Evolutionary conservation across 2,888 invertebrate genomes (phyloP).

Genomic region (Agrochola lota): DNA sequence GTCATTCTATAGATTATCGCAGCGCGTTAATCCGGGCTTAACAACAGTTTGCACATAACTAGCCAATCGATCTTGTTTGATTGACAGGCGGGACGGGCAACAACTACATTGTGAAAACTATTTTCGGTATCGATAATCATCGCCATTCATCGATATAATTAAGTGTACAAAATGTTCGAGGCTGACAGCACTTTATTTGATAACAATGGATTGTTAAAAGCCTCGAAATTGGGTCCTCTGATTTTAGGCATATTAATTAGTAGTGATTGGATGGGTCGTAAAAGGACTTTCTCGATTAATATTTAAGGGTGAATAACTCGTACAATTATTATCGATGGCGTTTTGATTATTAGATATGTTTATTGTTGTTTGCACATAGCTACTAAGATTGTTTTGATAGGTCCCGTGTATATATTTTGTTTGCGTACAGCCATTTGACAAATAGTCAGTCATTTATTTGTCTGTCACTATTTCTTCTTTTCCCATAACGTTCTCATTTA

Average conservation of each 20-base stretch:
- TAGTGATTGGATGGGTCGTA: conserved; percentile 40
- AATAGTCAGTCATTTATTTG: not conserved
- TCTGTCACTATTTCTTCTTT: not conserved
- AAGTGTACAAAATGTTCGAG: conserved; percentile 32
- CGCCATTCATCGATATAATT: conserved; percentile 46
- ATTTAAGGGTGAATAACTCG: conserved; percentile 8
- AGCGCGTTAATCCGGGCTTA: conserved; percentile 78
- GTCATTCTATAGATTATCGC: conserved; percentile 80
- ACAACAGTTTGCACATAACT: conserved; percentile 82
- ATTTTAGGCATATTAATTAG: conserved; percentile 55
- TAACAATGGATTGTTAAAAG: conserved; percentile 49
- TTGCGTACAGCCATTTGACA: not conserved
- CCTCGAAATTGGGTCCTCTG: conserved; percentile 37
- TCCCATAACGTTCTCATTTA: not conserved
- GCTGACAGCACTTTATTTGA: conserved; percentile 46
- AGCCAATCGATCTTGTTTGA: conserved; percentile 80
- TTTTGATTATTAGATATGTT: not conserved
- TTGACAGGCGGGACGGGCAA: conserved; percentile 75
- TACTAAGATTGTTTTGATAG: not conserved
- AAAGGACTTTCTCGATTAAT: conserved; percentile 6
- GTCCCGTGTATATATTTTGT: not conserved
- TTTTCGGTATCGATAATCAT: conserved; percentile 49
- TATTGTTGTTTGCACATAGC: not conserved
- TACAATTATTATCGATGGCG: not conserved
- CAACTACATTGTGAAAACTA: conserved; percentile 63